Evolutionary conservation across 2,797 vertebrate genomes (phyloP).

Genomic region (Chelidonichthys spinosus): DNA sequence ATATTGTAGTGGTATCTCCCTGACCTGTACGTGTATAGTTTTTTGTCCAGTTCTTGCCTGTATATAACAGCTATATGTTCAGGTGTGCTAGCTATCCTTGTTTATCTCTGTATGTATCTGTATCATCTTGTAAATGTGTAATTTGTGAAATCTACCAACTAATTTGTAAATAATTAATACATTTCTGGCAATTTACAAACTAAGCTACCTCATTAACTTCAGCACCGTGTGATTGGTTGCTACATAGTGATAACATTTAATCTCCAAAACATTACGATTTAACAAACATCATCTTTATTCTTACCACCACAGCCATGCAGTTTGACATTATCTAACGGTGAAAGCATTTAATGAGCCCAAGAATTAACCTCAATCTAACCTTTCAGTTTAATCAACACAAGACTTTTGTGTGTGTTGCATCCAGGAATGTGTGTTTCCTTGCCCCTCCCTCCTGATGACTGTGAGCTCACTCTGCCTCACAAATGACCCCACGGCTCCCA

Average conservation of each 20-base stretch:
- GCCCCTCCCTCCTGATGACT: constrained; percentile 46
- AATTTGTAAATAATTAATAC: not conserved
- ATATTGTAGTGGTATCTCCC: too few species aligned
- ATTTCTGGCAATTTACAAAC: not conserved
- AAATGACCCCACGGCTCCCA: constrained; percentile 67
- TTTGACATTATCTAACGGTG: constrained; percentile 1
- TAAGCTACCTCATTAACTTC: not conserved
- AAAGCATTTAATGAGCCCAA: constrained; percentile 8
- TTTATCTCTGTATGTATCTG: not conserved
- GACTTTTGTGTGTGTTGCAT: constrained; percentile 28
- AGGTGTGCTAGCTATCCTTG: not conserved
- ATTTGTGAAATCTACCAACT: too few species aligned
- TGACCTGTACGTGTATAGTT: too few species aligned
- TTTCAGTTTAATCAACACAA: not conserved
- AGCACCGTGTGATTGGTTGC: not conserved
- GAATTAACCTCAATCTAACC: not conserved
- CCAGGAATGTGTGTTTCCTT: constrained; percentile 47
- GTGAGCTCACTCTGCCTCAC: constrained; percentile 70
- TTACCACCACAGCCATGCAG: not conserved
- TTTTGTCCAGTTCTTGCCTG: too few species aligned
- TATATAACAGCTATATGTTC: not conserved
- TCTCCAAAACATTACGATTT: constrained; percentile 3
- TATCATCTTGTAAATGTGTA: not conserved
- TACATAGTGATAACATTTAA: not conserved
- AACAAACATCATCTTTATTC: constrained; percentile 2